Evolutionary conservation across 2,888 invertebrate species (phyloP), one percentile per base, ranked within the genome.

Genomic region (Dermolepida albohirtum): DNA sequence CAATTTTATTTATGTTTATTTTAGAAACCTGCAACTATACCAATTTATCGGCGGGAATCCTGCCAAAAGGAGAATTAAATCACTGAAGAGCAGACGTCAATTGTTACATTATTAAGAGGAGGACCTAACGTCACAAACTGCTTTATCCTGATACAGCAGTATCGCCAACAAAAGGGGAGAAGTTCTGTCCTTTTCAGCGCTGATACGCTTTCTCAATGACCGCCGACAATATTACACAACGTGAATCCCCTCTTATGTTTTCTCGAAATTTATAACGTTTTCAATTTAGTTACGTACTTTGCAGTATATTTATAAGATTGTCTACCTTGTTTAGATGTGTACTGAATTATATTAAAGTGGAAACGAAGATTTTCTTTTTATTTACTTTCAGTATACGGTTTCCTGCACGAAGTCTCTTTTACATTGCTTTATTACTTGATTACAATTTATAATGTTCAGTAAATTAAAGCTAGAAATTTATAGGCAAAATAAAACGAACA

Each of bases 71-170:
- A 65, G 69, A 69, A 71, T 71, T 71, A 72, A 68, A 65, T 62
- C 67, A 66, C 49, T 51, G 65, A 59, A 67, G 63, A 59, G 67
- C 69, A 70, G 65, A 62, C 68, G 69, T 72, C 69, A 69, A 72
- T 71, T 68, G 68, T 68, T 71, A 69, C 66, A 71, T 72, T 70
- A 72, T 70, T 71, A 70, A 66, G 69, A 67, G 70, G 22, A 54
- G 66, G 55, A 7, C 57, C 54, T 64, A 39, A 69, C 66, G 67
- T 70, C 52, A 66, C 64, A 68, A 54, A 59, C 66, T 63, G 65
- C 63, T 64, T 64, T 62, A 65, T 71, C 59, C 64, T 64, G 52
- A 54, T 70, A 59, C 65, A 62, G 47, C 59, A 47, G 47, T 47
- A 62, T 62, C 47, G 47, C 14, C n/a, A 11, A 17, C 22, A 51